Base-by-base conservation (phyloP, 2,888 invertebrate species). In the Acholoe squamosa region DNA sequence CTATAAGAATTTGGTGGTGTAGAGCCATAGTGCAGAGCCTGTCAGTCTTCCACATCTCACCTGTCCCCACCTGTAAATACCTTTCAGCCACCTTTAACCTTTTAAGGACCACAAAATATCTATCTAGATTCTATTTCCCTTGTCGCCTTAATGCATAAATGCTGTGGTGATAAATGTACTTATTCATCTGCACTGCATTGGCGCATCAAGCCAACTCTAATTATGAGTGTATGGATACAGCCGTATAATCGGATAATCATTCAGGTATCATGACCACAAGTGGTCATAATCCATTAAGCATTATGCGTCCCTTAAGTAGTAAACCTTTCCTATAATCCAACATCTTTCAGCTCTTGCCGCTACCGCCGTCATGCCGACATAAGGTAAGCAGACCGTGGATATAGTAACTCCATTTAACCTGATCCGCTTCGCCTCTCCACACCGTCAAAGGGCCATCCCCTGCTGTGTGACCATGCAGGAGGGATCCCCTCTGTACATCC, bases 351-450 rank as follows among this genome's bases (percentile, higher is more conserved):
- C 5, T 61, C 1, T 61, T 61, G 61, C 61, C 61, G 61, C 22
- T 61, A 61, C 61, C 61, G 61, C 19, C 61, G 61, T 61, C 61
- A 61, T 19, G 61, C 61, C 5, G 12, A 61, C 61, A 61, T 61
- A 61, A 61, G 61, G 61, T 19, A n/a, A n/a, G 12, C 61, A 19
- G 61, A 19, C 61, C 22, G 14, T 61, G 12, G 1, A 19, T n/a
- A n/a, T n/a, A 61, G 61, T 61, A n/a, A 61, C n/a, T 61, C 61
- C 61, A 61, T 61, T 61, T 61, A 61, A 61, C 61, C 61, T n/a
- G 61, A 61, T 61, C 61, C 61, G 61, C 61, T n/a, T 19, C 61
- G 61, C 61, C 61, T n/a, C 61, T 61, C 61, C 22, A n/a, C 61
- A n/a, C 61, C 61, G 61, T 61, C 61, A 61, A 61, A 61, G 61